Conservation (phyloP, 1,140 invertebrate species). For the Philopotamus ludificatus region DNA sequence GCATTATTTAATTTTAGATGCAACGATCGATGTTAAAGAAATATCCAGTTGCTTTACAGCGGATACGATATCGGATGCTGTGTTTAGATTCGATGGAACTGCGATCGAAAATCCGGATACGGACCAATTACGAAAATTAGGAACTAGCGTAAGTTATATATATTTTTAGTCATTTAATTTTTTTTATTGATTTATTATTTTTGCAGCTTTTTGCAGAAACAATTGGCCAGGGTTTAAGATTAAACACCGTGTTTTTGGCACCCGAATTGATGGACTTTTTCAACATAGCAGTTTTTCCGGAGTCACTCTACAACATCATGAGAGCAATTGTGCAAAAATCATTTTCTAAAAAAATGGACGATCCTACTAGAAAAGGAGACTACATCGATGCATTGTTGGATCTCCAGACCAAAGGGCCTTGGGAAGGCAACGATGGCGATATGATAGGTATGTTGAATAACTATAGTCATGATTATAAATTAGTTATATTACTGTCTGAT, state of each 20-base stretch:
- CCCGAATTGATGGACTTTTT: conserved; percentile 22
- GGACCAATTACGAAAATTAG: conserved; percentile 26
- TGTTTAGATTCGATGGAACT: conserved; percentile 26
- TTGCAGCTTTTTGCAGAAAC: conserved; percentile 22
- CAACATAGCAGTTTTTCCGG: conserved; percentile 20
- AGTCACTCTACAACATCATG: conserved; percentile 20
- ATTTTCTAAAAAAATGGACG: neutral
- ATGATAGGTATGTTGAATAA: conserved; percentile 23
- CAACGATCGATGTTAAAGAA: conserved; percentile 22
- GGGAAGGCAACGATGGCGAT: conserved; percentile 36
- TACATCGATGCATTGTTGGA: conserved; percentile 30
- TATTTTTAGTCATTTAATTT: neutral
- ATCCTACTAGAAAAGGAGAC: conserved; percentile 12
- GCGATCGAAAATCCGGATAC: conserved; percentile 22
- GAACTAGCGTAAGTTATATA: conserved; percentile 11
- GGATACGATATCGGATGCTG: conserved; percentile 29
- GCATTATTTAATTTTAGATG: conserved; percentile 22
- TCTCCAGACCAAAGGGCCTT: conserved; percentile 21
- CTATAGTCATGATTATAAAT: neutral
- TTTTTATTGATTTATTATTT: neutral
- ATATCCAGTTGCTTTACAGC: conserved; percentile 20
- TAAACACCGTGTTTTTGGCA: conserved; percentile 28
- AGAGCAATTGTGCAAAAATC: neutral
- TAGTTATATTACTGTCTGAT: neutral
- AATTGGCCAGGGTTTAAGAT: conserved; percentile 16